These are phyloP conservation scores for Mormyrops attenuatus DNA, from an alignment of 2,797 vertebrate species.

Conservation along the genomic window DNA sequence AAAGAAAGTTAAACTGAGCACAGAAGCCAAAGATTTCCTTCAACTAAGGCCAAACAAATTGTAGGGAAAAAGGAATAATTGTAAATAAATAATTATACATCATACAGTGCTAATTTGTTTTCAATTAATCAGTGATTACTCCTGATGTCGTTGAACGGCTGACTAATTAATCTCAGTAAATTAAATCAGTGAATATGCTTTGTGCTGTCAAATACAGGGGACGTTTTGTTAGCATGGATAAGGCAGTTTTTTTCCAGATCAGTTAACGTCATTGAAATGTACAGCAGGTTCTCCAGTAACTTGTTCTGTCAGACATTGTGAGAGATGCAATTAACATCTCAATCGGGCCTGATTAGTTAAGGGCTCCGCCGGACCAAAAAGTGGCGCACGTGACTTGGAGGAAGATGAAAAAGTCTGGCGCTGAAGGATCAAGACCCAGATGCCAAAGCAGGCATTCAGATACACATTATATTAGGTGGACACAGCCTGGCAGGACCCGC, in stretches of 20 bases:
- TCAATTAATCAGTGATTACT: conserved; percentile 5
- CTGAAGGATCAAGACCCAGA: background rate
- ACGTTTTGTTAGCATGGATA: background rate
- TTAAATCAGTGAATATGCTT: background rate
- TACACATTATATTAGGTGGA: background rate
- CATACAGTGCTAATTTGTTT: background rate
- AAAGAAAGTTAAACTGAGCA: background rate
- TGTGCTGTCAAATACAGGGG: background rate
- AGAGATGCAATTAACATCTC: background rate
- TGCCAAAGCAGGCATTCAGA: background rate
- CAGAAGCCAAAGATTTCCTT: background rate
- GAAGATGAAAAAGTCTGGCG: background rate
- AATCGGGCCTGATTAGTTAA: background rate
- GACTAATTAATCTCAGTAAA: background rate
- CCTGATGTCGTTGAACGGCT: background rate
- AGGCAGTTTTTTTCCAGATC: background rate
- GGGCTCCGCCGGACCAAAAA: background rate
- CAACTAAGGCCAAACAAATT: background rate
- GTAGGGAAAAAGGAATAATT: background rate
- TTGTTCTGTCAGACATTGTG: background rate
- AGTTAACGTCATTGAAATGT: background rate
- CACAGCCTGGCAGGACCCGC: background rate
- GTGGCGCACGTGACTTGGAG: background rate
- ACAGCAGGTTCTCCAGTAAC: background rate
- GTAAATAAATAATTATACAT: background rate